phyloP scores from a whole-genome alignment of 2,113 vertebrate genomes.

The Dermatemys mawii region DNA sequence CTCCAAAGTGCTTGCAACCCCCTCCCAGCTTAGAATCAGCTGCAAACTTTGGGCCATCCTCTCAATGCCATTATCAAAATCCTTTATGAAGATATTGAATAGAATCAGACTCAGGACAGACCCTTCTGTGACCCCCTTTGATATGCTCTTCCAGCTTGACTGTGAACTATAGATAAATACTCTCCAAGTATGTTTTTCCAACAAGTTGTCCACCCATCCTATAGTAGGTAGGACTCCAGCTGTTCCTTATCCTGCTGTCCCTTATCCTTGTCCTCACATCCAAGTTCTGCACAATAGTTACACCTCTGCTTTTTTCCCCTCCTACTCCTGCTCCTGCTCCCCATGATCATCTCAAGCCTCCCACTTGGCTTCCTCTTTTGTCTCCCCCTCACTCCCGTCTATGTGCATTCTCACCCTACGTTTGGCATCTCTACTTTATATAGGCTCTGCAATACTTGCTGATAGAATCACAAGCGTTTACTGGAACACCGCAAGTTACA shows the following conservation, averaged over 20 bases:
- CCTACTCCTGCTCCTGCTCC: background rate
- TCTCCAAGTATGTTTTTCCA: background rate
- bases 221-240: background rate
- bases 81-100: too few relatives aligned
- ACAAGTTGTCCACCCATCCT: background rate
- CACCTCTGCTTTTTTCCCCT: background rate
- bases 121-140: background rate
- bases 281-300: conserved; percentile 2
- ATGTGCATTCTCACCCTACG: background rate
- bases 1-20: too few relatives aligned
- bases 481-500: background rate
- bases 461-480: background rate
- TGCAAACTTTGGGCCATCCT: too few relatives aligned
- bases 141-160: background rate
- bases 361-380: background rate
- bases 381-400: background rate
- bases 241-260: background rate
- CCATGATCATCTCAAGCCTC: background rate
- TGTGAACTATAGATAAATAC: background rate
- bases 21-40: too few relatives aligned
- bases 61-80: too few relatives aligned
- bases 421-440: background rate
- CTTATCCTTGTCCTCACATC: background rate
- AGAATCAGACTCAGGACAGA: background rate
- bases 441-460: background rate